Evolutionary conservation across 2,888 invertebrate genomes (phyloP).

Genomic region (Cephus sareptanus): DNA sequence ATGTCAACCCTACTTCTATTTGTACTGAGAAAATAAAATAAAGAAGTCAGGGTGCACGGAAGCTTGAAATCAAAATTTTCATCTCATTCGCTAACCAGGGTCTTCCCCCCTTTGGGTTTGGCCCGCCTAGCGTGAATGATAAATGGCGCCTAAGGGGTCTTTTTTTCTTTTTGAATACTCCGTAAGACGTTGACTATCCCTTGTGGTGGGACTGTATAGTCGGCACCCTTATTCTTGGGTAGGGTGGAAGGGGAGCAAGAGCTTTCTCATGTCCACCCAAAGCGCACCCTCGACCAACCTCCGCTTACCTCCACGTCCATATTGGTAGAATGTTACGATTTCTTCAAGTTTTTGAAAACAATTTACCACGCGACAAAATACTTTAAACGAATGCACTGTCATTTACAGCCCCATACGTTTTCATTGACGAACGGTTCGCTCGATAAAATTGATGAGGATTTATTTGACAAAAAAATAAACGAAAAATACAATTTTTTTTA

Average conservation of each 20-base stretch:
- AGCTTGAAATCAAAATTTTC: not conserved
- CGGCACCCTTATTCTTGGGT: constrained; percentile 27
- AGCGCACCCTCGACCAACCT: constrained; percentile 49
- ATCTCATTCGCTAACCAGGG: not conserved
- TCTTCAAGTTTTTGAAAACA: constrained; percentile 22
- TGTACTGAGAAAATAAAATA: not conserved
- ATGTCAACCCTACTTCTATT: not conserved
- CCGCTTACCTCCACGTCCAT: constrained; percentile 23
- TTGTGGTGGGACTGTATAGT: not conserved
- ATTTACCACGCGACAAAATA: constrained; percentile 37
- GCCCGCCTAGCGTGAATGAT: not conserved
- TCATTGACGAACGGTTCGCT: too few relatives aligned
- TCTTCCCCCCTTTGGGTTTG: not conserved
- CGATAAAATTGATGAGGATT: too few relatives aligned
- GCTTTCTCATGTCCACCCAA: constrained; percentile 62
- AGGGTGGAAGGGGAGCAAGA: constrained; percentile 50
- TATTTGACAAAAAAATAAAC: not conserved
- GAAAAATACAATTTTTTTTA: not conserved
- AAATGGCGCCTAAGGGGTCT: not conserved
- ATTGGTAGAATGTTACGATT: constrained; percentile 15
- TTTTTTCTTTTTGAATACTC: not conserved
- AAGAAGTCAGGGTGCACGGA: not conserved
- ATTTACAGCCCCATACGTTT: too few relatives aligned
- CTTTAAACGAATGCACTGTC: not conserved
- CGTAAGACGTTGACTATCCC: not conserved